Evolutionary conservation across 2,113 vertebrate species (phyloP).

Genomic region (Orientallactaga bullata): DNA sequence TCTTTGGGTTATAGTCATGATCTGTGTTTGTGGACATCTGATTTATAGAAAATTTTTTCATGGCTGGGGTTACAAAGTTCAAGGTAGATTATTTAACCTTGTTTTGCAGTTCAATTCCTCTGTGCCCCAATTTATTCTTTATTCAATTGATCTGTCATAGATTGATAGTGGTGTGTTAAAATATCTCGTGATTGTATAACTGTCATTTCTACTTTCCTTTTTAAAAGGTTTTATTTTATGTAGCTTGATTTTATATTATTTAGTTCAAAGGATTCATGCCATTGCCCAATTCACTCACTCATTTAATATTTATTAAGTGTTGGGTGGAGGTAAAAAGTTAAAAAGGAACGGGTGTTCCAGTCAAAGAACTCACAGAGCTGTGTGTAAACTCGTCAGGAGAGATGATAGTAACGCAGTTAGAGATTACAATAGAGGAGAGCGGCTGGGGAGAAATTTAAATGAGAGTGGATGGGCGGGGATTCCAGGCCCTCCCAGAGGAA

Average conservation of each 20-base stretch:
- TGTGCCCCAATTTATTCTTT: conserved; percentile 73
- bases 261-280: conserved; percentile 45
- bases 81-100: conserved; percentile 71
- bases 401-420: background rate
- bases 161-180: conserved; percentile 77
- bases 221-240: conserved; percentile 63
- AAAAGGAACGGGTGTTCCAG: background rate
- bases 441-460: background rate
- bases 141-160: conserved; percentile 77
- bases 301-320: conserved; percentile 39
- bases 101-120: conserved; percentile 76
- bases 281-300: conserved; percentile 50
- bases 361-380: background rate
- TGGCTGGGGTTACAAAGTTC: conserved; percentile 76
- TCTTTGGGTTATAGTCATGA: conserved; percentile 57
- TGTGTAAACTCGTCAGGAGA: background rate
- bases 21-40: conserved; percentile 66
- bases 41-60: conserved; percentile 72
- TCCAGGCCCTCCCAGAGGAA: no score
- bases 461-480: no score
- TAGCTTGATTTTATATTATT: conserved; percentile 64
- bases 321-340: conserved; percentile 19
- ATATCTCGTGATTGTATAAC: conserved; percentile 62
- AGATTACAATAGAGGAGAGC: background rate
- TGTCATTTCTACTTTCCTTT: conserved; percentile 71